Evolutionary conservation across 2,797 vertebrate genomes (phyloP).

Genomic region (Labeo calbasu): DNA sequence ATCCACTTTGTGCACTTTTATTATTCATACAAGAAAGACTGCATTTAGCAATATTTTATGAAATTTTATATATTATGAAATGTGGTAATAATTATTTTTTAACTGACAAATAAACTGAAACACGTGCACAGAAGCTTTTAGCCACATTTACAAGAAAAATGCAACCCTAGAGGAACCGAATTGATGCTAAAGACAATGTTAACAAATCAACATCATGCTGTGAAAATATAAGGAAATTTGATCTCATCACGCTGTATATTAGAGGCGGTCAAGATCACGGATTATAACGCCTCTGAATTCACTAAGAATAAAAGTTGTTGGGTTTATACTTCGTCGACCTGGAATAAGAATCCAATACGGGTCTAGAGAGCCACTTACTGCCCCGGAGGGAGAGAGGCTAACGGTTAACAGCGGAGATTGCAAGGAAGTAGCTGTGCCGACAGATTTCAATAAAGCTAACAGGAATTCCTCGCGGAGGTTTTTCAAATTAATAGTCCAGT

Average conservation of each 20-base stretch:
- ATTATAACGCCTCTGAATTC: constrained; percentile 7
- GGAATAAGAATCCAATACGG: constrained; percentile 34
- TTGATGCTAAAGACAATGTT: constrained; percentile 15
- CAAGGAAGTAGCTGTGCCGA: constrained; percentile 49
- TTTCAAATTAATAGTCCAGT: constrained; percentile 59
- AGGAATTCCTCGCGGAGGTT: constrained; percentile 54
- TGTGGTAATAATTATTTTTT: not conserved
- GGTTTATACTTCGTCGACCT: not conserved
- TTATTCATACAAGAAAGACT: not conserved
- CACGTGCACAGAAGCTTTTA: constrained; percentile 16
- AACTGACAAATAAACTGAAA: constrained; percentile 21
- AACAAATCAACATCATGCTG: constrained; percentile 17
- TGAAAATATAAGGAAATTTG: constrained; percentile 13
- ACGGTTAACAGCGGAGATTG: constrained; percentile 49
- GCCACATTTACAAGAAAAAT: constrained; percentile 14
- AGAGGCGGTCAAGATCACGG: not conserved
- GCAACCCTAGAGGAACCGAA: constrained; percentile 10
- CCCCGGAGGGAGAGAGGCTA: constrained; percentile 35
- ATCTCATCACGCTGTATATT: not conserved
- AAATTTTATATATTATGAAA: no score
- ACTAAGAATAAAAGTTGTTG: not conserved
- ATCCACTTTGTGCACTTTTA: not conserved
- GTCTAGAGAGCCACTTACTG: constrained; percentile 49
- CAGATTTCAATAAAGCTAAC: constrained; percentile 63
- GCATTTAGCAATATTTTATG: not conserved